These are phyloP conservation scores for Spatulosminthurus flaviceps DNA, from an alignment of 2,888 invertebrate genomes.

Conservation along the genomic window DNA sequence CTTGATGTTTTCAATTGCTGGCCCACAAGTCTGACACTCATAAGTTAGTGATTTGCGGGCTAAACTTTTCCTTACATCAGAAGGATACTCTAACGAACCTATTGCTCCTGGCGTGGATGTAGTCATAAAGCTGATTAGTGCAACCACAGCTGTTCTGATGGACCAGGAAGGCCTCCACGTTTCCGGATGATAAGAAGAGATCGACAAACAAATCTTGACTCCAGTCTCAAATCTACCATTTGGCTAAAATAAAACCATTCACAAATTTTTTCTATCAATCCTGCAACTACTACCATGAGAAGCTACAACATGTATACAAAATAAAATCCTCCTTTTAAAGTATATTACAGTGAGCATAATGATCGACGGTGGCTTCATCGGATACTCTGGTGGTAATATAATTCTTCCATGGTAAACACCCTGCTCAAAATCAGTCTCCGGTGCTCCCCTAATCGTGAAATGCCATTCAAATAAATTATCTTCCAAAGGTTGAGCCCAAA, in stretches of 20 bases:
- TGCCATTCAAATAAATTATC: slow-evolving; percentile 97
- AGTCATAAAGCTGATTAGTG: slow-evolving; percentile 47
- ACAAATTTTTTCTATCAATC: background rate
- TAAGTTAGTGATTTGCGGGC: slow-evolving; percentile 78
- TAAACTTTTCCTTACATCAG: slow-evolving; percentile 81
- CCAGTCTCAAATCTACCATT: slow-evolving; percentile 93
- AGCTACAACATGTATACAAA: no score
- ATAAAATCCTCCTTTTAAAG: no score
- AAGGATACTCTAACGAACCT: slow-evolving; percentile 86
- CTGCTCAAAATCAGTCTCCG: slow-evolving; percentile 81
- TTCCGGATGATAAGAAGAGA: slow-evolving; percentile 96
- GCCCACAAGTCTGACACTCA: slow-evolving; percentile 74
- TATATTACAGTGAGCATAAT: slow-evolving; percentile 86
- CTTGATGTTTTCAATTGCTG: slow-evolving; percentile 46
- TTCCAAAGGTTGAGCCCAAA: slow-evolving; percentile 87
- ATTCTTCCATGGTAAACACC: slow-evolving; percentile 94
- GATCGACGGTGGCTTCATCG: slow-evolving; percentile 97
- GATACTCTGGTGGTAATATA: slow-evolving; percentile 90
- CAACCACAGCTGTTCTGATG: slow-evolving; percentile 68
- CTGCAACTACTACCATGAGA: background rate
- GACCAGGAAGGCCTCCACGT: slow-evolving; percentile 99
- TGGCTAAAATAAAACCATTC: slow-evolving; percentile 70
- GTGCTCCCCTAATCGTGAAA: slow-evolving; percentile 77
- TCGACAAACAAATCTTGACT: slow-evolving; percentile 94
- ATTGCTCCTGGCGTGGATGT: slow-evolving; percentile 79